These are phyloP conservation scores for Anabas testudineus DNA, from an alignment of 2,797 vertebrate genomes.

Conservation along the genomic window DNA sequence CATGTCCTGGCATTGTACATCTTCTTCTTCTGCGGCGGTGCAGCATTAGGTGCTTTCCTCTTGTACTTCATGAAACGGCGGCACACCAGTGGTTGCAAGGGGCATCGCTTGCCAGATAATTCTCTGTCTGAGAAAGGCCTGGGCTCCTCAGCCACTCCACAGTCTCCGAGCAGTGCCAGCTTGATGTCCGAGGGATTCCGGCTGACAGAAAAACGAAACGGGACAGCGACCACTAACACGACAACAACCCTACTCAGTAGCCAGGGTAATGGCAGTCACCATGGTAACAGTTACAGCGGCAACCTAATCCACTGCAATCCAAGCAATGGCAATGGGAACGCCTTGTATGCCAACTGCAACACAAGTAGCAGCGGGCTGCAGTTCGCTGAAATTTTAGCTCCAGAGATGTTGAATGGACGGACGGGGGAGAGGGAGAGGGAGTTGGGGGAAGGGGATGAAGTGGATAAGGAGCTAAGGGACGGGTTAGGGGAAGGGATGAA, in stretches of 20 bases:
- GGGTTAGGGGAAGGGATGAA: constrained; percentile 66
- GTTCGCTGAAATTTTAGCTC: constrained; percentile 69
- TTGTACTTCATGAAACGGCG: constrained; percentile 54
- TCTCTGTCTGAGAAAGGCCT: constrained; percentile 83
- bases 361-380: constrained; percentile 63
- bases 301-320: constrained; percentile 53
- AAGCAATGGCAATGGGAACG: constrained; percentile 69
- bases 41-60: constrained; percentile 26
- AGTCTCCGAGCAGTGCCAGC: constrained; percentile 88
- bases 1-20: constrained; percentile 84
- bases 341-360: constrained; percentile 70
- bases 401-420: constrained; percentile 68
- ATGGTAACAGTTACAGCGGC: constrained; percentile 66
- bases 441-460: constrained; percentile 59
- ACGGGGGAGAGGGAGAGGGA: constrained; percentile 72
- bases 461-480: constrained; percentile 70
- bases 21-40: constrained; percentile 74
- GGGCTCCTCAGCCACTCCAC: constrained; percentile 85
- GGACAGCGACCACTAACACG: constrained; percentile 75
- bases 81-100: constrained; percentile 13
- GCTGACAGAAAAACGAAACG: constrained; percentile 84
- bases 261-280: constrained; percentile 80
- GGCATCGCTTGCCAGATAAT: constrained; percentile 64
- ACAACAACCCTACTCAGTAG: constrained; percentile 65
- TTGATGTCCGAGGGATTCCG: constrained; percentile 85